These are phyloP conservation scores for Bos javanicus DNA, from an alignment of 2,113 vertebrate species.

Conservation along the genomic window DNA sequence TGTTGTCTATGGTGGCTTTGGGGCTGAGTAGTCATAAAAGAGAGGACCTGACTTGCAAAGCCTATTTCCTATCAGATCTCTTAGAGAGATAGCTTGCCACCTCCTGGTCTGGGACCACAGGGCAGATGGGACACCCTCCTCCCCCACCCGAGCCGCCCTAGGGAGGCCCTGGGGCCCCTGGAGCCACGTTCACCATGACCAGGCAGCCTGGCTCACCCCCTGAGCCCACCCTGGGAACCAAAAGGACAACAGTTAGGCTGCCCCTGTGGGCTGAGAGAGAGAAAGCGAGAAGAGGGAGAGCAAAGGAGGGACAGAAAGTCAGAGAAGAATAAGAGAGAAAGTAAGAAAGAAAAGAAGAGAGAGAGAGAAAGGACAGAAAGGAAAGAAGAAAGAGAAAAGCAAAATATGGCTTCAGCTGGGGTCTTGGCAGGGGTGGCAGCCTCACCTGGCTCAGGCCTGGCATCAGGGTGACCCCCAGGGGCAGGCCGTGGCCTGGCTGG, in stretches of 20 bases:
- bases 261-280: conserved; percentile 62
- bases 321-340: conserved; percentile 25
- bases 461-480: background rate
- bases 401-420: conserved; percentile 57
- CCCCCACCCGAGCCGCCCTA: background rate
- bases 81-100: background rate
- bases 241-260: conserved; percentile 66
- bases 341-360: background rate
- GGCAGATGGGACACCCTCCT: background rate
- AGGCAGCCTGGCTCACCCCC: background rate
- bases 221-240: conserved; percentile 32
- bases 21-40: background rate
- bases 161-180: background rate
- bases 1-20: background rate
- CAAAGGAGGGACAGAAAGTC: conserved; percentile 13
- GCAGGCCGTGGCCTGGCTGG: background rate
- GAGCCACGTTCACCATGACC: conserved; percentile 20
- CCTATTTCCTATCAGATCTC: background rate
- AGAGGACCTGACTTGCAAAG: background rate
- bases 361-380: background rate
- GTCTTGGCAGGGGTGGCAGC: background rate
- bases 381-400: conserved; percentile 15
- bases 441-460: background rate
- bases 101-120: background rate
- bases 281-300: background rate